Conservation (phyloP, 1,140 invertebrate genomes). For the Drosophila watanabei region DNA sequence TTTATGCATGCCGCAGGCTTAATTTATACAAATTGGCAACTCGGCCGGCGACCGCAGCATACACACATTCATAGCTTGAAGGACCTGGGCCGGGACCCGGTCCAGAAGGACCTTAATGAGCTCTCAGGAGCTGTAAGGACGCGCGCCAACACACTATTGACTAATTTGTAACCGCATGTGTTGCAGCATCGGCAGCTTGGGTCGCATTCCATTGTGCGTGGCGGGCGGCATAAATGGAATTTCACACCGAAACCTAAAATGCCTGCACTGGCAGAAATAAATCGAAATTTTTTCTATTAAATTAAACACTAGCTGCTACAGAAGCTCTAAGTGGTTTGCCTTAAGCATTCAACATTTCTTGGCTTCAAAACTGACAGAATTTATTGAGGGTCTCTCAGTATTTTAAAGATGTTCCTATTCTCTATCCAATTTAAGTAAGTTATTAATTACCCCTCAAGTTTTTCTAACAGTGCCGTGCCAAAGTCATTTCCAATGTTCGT, state of each 20-base stretch:
- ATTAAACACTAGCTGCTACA: no score
- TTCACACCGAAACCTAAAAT: constrained; percentile 47
- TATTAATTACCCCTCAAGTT: neutral
- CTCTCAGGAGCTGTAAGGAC: constrained; percentile 45
- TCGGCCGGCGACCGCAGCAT: constrained; percentile 37
- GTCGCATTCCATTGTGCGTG: constrained; percentile 62
- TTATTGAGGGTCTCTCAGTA: neutral
- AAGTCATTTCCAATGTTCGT: constrained; percentile 54
- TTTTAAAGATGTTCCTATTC: neutral
- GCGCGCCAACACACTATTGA: constrained; percentile 62
- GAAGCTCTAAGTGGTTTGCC: no score
- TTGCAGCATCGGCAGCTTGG: constrained; percentile 58
- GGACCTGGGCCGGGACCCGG: neutral
- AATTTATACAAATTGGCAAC: constrained; percentile 76
- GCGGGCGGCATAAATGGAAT: constrained; percentile 68
- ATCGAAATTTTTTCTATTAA: fast-evolving
- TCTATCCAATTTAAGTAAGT: neutral
- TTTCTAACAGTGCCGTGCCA: constrained; percentile 15
- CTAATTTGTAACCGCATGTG: constrained; percentile 80
- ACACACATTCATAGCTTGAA: constrained; percentile 4
- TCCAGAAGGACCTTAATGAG: constrained; percentile 60
- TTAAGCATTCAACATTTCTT: neutral
- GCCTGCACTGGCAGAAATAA: constrained; percentile 6
- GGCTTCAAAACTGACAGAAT: no score
- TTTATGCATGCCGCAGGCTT: constrained; percentile 64